phyloP scores from a whole-genome alignment of 2,797 vertebrate species.

The Mus caroli region DNA sequence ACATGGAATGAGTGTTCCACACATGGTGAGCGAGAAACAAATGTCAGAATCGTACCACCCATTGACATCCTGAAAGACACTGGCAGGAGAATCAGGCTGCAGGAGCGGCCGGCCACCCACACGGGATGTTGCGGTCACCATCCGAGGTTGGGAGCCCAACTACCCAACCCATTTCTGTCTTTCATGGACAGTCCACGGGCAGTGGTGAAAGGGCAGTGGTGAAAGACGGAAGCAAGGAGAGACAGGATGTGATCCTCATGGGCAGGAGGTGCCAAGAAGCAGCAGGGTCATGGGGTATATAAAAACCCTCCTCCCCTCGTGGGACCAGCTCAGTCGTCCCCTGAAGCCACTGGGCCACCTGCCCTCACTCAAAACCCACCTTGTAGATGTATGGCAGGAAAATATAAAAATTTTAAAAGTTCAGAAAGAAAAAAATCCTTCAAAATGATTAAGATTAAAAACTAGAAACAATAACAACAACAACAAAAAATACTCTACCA shows the following conservation, averaged over 20 bases:
- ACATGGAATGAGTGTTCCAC: conserved; percentile 64
- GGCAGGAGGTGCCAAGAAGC: conserved; percentile 46
- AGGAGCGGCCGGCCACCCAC: not conserved
- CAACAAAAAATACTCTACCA: not conserved
- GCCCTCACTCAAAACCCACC: conserved; percentile 42
- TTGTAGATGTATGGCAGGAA: not conserved
- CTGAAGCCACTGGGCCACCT: not conserved
- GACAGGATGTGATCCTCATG: not conserved
- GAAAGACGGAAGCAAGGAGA: conserved; percentile 70
- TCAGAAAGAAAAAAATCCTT: conserved; percentile 53
- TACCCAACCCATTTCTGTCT: conserved; percentile 75
- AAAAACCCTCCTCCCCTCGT: not conserved
- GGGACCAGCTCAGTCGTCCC: not conserved
- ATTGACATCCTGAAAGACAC: conserved; percentile 64
- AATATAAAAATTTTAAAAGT: not conserved
- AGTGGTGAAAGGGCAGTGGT: conserved; percentile 28
- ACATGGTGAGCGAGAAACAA: conserved; percentile 79
- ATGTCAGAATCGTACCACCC: conserved; percentile 77
- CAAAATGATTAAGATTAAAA: conserved; percentile 36
- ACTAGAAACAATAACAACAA: not conserved
- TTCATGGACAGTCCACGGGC: conserved; percentile 63
- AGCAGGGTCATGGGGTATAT: not conserved
- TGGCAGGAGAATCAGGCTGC: conserved; percentile 71
- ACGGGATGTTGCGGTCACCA: conserved; percentile 20
- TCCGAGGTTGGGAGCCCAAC: conserved; percentile 62